Conservation (phyloP, 2,113 vertebrate genomes). For the Cromileptes altivelis region DNA sequence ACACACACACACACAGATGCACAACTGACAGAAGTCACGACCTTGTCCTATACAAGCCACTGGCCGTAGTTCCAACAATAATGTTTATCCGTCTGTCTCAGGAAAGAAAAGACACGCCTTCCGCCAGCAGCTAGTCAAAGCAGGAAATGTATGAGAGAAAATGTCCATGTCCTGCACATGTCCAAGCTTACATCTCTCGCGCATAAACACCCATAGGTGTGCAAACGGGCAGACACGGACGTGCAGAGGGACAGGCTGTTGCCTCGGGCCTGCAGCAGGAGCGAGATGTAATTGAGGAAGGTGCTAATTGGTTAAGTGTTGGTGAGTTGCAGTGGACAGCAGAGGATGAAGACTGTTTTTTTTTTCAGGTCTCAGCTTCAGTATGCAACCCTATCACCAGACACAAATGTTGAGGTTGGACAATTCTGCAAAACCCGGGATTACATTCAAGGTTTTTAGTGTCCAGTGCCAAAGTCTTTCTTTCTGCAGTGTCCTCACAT, state of each 20-base stretch:
- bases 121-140: constrained; percentile 75
- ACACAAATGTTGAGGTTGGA: not conserved
- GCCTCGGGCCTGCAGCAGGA: constrained; percentile 16
- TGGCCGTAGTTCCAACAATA: constrained; percentile 79
- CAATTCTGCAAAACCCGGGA: not conserved
- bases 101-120: constrained; percentile 75
- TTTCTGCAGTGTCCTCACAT: not conserved
- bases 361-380: constrained; percentile 2
- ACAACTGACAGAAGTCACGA: constrained; percentile 59
- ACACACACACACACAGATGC: constrained; percentile 25
- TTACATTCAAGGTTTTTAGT: not conserved
- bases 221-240: constrained; percentile 41
- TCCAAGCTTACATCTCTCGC: constrained; percentile 35
- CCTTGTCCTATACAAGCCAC: constrained; percentile 57
- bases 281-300: constrained; percentile 44
- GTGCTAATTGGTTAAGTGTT: constrained; percentile 60
- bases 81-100: constrained; percentile 82
- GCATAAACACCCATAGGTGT: constrained; percentile 54
- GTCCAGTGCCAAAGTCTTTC: not conserved
- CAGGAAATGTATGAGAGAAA: constrained; percentile 76
- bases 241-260: constrained; percentile 1
- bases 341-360: constrained; percentile 14
- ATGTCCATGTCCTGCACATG: constrained; percentile 64
- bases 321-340: constrained; percentile 11
- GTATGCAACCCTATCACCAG: not conserved